A percentile compares a stretch with the other conserved stretches of the same genome.
These are phyloP conservation scores for Halcyon chelicuti DNA, from an alignment of 2,797 vertebrate genomes.

Conservation along the genomic window DNA sequence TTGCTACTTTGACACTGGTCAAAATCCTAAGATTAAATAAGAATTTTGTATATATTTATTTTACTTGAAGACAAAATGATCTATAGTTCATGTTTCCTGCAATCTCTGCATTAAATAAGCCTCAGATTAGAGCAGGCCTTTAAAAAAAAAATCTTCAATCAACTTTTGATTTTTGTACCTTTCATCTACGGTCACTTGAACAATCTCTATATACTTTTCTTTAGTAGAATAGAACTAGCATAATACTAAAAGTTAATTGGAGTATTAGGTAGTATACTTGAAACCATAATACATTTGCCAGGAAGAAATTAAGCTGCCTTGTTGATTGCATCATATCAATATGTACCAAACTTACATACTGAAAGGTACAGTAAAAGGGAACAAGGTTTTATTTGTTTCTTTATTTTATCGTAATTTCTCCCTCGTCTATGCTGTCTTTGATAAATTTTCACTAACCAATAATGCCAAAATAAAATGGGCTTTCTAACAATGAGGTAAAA, in stretches of 20 bases:
- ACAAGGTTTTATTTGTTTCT: conserved; percentile 19
- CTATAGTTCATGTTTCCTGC: conserved; percentile 27
- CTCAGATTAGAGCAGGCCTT: conserved; percentile 35
- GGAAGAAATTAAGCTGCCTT: conserved; percentile 50
- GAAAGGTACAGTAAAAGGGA: conserved; percentile 52
- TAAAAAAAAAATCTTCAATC: conserved; percentile 1
- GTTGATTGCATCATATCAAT: conserved; percentile 11
- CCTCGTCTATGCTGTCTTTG: not conserved
- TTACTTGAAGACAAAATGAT: conserved; percentile 55
- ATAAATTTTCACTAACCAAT: conserved; percentile 45
- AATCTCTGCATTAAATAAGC: conserved; percentile 36
- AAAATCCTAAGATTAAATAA: conserved; percentile 65
- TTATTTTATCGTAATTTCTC: conserved; percentile 3
- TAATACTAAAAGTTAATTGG: conserved; percentile 77
- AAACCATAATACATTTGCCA: not conserved
- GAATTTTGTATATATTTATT: conserved; percentile 19
- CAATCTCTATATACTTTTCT: conserved; percentile 68
- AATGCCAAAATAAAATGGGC: conserved; percentile 13
- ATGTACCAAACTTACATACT: conserved; percentile 36
- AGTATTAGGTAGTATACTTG: conserved; percentile 77
- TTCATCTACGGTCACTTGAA: conserved; percentile 69
- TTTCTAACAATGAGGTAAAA: conserved; percentile 45
- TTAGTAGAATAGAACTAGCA: conserved; percentile 81
- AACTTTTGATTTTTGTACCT: conserved; percentile 45
- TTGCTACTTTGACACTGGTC: conserved; percentile 70